Percentiles rank a stretch among this genome's conserved stretches.
These are phyloP conservation scores for Charadrius vociferus DNA, from an alignment of 2,113 vertebrate genomes.

Conservation along the genomic window DNA sequence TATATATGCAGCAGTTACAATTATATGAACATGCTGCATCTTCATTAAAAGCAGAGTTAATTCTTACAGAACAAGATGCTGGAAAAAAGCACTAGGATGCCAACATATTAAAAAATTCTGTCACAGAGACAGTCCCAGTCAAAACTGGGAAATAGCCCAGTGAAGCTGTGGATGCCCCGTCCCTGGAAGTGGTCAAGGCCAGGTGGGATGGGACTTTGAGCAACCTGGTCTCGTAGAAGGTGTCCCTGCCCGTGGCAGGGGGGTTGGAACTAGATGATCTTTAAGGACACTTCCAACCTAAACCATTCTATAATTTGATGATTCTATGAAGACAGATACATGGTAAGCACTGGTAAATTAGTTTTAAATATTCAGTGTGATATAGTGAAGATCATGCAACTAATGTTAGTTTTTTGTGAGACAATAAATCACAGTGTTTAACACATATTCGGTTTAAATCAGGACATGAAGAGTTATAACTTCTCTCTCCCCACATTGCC, in stretches of 20 bases:
- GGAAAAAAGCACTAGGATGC: background rate
- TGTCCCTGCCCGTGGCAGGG: too few species aligned
- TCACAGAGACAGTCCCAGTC: background rate
- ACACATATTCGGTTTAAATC: background rate
- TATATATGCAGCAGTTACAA: background rate
- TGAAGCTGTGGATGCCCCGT: too few species aligned
- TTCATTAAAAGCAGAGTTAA: background rate
- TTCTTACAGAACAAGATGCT: background rate
- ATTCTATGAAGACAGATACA: background rate
- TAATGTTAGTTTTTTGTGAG: background rate
- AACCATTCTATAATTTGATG: too few species aligned
- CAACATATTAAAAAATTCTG: background rate
- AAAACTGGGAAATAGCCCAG: background rate
- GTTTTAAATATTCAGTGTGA: background rate
- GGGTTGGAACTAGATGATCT: too few species aligned
- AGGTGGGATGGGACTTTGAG: too few species aligned
- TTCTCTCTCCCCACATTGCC: background rate
- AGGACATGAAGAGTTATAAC: background rate
- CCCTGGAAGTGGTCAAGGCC: too few species aligned
- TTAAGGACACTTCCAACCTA: too few species aligned
- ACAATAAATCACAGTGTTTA: background rate
- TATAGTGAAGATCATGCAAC: background rate
- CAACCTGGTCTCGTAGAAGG: too few species aligned
- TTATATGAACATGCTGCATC: background rate
- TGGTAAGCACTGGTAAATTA: background rate